Base-by-base conservation (phyloP, 2,113 vertebrate genomes). In the Leuciscus idus region DNA sequence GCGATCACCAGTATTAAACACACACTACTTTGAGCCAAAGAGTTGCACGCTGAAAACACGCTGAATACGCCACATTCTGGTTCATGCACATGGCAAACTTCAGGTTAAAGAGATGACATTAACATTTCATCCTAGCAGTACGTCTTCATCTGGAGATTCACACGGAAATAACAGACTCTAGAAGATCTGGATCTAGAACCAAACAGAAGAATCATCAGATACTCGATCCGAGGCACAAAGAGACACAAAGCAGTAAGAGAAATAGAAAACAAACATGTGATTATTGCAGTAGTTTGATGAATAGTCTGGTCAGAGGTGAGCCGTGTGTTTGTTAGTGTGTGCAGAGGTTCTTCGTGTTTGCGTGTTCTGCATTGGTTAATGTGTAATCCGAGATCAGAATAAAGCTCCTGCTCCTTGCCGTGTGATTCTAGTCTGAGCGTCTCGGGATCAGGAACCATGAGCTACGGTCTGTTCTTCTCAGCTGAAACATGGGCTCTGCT, bases 401-500 rank as follows among this genome's bases (percentile, higher is more conserved):
- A 39, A 72, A 83, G 3, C 28, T 4, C 9, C 46, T 46, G 78
- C 33, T 43, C 11, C 2, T 36, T 6, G 0, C 6, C 4, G 57
- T 6, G 19, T 10, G 28, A 1, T 52, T n/a, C 4, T n/a, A 50
- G 17, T 57, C 52, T 21, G 52, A 57, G 12, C 17, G 30, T 33
- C 11, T 10, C 4, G 6, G 6, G 6, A 46, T 28, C 48, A 33
- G 46, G 4, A 21, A 17, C 0, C 36, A 89, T 89, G 80, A 33
- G 2, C 5, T 46, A 17, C 30, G 4, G 26, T 19, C 61, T 72
- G 81, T 11, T 76, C 23, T 81, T 89, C 13, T 82, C 89, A 0
- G 55, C 81, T 17, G 89, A 88, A 62, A 86, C 89, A 4, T 90
- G 89, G 87, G 39, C 85, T 62, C 86, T 90, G 1, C 77, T 93